Conservation (phyloP, 1,140 invertebrate genomes). For the Grapholita molesta region DNA sequence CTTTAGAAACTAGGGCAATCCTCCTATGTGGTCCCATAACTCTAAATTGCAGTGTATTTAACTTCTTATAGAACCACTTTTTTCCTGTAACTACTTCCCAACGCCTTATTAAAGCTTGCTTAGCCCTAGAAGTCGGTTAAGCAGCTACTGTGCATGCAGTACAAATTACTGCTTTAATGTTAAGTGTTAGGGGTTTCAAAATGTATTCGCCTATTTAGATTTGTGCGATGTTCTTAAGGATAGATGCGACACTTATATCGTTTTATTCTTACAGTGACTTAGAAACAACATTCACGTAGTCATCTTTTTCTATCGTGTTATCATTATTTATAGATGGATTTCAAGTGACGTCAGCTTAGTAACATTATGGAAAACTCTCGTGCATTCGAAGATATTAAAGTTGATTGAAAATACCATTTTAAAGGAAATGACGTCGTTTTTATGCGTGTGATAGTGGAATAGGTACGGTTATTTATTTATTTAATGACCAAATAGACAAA, state of each 20-base stretch:
- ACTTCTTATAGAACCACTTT: conserved; percentile 2
- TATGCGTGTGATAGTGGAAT: background rate
- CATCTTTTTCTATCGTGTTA: too few species aligned
- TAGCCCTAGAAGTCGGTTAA: background rate
- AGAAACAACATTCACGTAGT: background rate
- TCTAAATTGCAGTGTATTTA: conserved; percentile 5
- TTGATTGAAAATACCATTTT: background rate
- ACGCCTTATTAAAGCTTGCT: conserved; percentile 9
- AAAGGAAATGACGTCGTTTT: background rate
- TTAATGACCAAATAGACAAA: background rate
- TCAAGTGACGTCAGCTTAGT: background rate
- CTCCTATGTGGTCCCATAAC: background rate
- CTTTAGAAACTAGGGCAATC: background rate
- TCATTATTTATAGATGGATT: background rate
- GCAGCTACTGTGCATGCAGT: background rate
- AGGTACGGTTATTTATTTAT: background rate
- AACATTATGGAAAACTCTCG: background rate
- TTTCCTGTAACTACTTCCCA: background rate
- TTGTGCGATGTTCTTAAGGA: background rate
- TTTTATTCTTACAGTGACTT: background rate
- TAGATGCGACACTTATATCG: background rate
- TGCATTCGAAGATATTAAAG: background rate
- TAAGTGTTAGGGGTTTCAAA: background rate
- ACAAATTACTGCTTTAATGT: background rate
- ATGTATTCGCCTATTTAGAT: background rate